Evolutionary conservation across 2,113 vertebrate species (phyloP), one percentile per base, ranked within the genome.

Genomic region (Calidris pygmaea): DNA sequence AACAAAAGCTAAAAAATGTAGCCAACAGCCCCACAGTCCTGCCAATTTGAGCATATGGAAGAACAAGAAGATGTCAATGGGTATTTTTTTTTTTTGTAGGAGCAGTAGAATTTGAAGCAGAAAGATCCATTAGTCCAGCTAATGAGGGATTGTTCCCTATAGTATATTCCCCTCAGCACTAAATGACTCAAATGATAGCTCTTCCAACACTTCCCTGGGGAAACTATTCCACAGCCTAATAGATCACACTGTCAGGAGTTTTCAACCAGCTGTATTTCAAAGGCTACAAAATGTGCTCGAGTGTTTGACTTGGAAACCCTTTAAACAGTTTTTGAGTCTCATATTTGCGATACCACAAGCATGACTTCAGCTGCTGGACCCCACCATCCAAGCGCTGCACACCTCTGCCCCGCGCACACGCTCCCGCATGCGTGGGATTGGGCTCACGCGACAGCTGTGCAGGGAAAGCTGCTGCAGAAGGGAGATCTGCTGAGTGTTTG

Each of bases 231-330:
- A 53, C 87, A 80, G 66, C 50, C 86, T 89, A 72, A 95, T 95
- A 96, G 96, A 96, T 96, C 93, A 96, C 92, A 29, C 78, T 95
- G 94, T 94, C 95, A 95, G 93, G 93, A 87, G 55, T 80, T 95
- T 96, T 85, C 80, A 79, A 81, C 95, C 96, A 95, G 94, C 93
- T 96, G 92, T 91, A 91, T 96, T 96, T 94, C 96, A 96, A 95
- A 96, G 94, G 62, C 92, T 93, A 82, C 7, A 2, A 90, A 96
- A 96, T 47, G 63, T 18, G 87, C 74, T 93, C 0, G 0, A 63
- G 48, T 94, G 84, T 96, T 97, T 95, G 89, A 35, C 81, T 95
- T 97, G 96, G 94, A 96, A 96, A 74, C 66, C 29, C 81, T 91
- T 96, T 65, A 95, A 97, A 91, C 37, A 39, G 29, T 3, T 88